Conservation (phyloP, 2,113 vertebrate species). For the Isurus oxyrinchus region DNA sequence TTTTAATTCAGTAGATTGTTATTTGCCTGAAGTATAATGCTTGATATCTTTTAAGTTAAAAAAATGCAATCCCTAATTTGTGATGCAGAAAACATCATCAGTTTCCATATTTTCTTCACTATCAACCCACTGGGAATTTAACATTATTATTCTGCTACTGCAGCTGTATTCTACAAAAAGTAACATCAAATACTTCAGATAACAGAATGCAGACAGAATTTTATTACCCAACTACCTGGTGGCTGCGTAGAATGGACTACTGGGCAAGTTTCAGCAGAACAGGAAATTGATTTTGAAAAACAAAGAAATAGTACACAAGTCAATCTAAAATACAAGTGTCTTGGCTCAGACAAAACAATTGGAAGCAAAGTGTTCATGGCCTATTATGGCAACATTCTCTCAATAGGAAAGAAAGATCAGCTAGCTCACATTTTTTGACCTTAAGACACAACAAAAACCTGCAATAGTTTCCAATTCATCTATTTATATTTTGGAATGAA, state of each 20-base stretch:
- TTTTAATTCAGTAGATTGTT: not conserved
- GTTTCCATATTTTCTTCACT: not conserved
- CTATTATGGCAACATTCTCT: not conserved
- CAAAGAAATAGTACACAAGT: constrained; percentile 23
- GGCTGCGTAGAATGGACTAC: constrained; percentile 16
- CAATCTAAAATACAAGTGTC: constrained; percentile 31
- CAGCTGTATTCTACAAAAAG: constrained; percentile 12
- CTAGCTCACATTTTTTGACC: not conserved
- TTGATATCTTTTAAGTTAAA: not conserved
- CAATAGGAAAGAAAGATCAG: not conserved
- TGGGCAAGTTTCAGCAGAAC: not conserved
- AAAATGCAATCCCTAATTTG: not conserved
- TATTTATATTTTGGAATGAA: constrained; percentile 16
- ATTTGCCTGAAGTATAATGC: not conserved
- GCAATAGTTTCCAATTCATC: not conserved
- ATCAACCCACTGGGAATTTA: constrained; percentile 2
- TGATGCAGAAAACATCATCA: not conserved
- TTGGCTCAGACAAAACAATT: constrained; percentile 14
- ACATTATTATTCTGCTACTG: constrained; percentile 31
- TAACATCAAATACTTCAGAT: constrained; percentile 24
- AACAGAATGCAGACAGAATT: constrained; percentile 27
- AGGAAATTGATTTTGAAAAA: constrained; percentile 29
- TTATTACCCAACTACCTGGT: constrained; percentile 21
- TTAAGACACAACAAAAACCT: not conserved
- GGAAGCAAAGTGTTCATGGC: not conserved